phyloP scores from a whole-genome alignment of 2,113 vertebrate genomes.

The Globicephala melas region DNA sequence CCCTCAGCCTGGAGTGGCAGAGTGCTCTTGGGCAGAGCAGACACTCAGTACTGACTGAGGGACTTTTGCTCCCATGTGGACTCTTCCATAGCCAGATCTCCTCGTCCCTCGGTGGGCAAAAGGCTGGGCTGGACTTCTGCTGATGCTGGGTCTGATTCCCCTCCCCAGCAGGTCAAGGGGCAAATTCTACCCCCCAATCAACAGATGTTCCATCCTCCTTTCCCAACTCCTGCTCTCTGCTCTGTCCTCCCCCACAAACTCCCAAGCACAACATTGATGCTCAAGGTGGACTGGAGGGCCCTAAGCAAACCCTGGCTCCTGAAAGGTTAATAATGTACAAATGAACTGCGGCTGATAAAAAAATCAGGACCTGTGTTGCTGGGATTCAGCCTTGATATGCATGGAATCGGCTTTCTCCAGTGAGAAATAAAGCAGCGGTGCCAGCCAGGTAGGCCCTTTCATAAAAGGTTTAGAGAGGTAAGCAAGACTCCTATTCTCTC shows the following conservation, averaged over 20 bases:
- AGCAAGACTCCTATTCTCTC: neutral
- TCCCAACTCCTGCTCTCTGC: neutral
- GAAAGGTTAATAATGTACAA: slow-evolving; percentile 35
- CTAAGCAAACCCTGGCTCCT: neutral
- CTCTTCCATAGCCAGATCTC: neutral
- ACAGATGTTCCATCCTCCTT: neutral
- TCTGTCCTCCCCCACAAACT: neutral
- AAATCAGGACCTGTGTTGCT: neutral
- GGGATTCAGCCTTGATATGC: neutral
- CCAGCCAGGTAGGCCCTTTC: neutral
- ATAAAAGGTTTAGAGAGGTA: neutral
- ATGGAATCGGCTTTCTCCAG: neutral
- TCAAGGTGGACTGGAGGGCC: neutral
- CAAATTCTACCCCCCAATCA: neutral
- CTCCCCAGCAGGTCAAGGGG: no score
- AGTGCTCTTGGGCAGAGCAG: neutral
- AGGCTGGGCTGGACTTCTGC: neutral
- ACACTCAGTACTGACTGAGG: neutral
- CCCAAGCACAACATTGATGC: neutral
- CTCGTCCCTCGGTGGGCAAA: neutral
- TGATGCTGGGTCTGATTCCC: neutral
- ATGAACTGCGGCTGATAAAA: slow-evolving; percentile 34
- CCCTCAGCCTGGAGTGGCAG: neutral
- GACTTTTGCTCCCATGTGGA: neutral
- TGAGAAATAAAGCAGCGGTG: neutral